Evolutionary conservation across 2,888 invertebrate species (phyloP).

Genomic region (Xiphydria camelus): DNA sequence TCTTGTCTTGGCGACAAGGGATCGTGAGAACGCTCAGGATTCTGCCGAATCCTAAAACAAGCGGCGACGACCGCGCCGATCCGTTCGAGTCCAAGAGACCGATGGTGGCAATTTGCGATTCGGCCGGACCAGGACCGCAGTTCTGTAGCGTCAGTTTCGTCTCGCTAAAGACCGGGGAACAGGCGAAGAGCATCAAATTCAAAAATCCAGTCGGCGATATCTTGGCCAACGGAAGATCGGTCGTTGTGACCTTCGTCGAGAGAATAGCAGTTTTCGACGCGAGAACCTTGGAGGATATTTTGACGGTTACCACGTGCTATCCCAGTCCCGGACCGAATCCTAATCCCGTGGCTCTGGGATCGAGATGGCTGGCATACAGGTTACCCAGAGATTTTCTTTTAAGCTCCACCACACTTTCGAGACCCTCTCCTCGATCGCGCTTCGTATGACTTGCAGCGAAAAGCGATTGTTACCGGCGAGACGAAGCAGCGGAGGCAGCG

Average conservation of each 20-base stretch:
- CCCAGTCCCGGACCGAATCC: conserved; percentile 78
- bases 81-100: conserved; percentile 80
- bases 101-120: conserved; percentile 88
- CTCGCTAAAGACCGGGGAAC: conserved; percentile 79
- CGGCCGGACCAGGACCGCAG: conserved; percentile 74
- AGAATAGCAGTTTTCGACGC: conserved; percentile 91
- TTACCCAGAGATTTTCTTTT: conserved; percentile 17
- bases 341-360: conserved; percentile 87
- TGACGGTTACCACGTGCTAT: conserved; percentile 88
- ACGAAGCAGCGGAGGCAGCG: conserved; percentile 82
- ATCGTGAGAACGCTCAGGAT: conserved; percentile 80
- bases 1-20: conserved; percentile 92
- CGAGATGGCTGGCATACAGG: conserved; percentile 78
- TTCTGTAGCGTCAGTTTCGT: conserved; percentile 83
- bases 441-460: conserved; percentile 70
- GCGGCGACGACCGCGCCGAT: conserved; percentile 63
- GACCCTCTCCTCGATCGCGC: too few species aligned
- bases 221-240: conserved; percentile 83
- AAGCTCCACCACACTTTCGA: too few species aligned
- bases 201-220: conserved; percentile 88
- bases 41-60: conserved; percentile 76
- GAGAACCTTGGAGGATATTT: conserved; percentile 80
- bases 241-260: conserved; percentile 87
- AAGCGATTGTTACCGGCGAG: conserved; percentile 78
- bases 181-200: conserved; percentile 89